Evolutionary conservation across 2,888 invertebrate species (phyloP).

Genomic region (Rapana venosa): DNA sequence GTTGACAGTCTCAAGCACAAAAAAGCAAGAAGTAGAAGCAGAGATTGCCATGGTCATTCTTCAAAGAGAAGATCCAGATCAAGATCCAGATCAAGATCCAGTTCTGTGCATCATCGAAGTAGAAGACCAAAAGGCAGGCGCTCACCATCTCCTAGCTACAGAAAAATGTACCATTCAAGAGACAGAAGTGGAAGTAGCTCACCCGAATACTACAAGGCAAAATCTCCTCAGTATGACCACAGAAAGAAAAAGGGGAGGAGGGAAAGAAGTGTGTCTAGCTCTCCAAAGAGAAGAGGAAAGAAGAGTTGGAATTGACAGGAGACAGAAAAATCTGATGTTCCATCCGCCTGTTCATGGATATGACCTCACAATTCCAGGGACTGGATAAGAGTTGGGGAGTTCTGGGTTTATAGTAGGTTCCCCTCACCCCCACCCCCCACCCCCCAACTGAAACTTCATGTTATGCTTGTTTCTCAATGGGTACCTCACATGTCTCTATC

Average conservation of each 20-base stretch:
- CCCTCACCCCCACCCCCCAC: no score
- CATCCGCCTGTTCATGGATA: no score
- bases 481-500: no score
- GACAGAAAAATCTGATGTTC: no score
- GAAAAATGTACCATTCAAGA: neutral
- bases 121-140: neutral
- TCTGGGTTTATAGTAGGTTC: no score
- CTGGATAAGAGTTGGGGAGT: no score
- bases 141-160: neutral
- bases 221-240: neutral
- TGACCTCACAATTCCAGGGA: no score
- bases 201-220: neutral
- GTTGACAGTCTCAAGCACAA: neutral
- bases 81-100: slow-evolving; percentile 15
- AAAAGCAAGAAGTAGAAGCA: neutral
- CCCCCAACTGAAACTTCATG: no score
- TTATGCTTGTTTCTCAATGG: no score
- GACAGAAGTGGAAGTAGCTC: neutral
- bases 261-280: no score
- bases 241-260: neutral
- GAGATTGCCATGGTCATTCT: neutral
- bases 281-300: no score
- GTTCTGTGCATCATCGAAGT: neutral
- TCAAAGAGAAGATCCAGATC: neutral
- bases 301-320: no score